A percentile compares a stretch with the other conserved stretches of the same genome.
These are phyloP conservation scores for Leptinotarsa rubiginosa DNA, from an alignment of 2,888 invertebrate genomes.

Conservation along the genomic window DNA sequence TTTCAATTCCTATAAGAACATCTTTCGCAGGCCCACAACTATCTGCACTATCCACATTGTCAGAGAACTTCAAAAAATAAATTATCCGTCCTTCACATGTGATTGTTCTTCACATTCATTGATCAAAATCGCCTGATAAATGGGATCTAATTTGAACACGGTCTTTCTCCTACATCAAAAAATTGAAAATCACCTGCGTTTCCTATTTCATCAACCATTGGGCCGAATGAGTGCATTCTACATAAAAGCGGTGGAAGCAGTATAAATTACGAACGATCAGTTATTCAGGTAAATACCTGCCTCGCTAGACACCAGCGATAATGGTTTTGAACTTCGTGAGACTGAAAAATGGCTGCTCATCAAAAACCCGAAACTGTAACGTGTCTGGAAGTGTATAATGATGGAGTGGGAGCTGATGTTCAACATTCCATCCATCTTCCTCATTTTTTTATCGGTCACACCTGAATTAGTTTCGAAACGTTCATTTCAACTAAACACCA, in stretches of 20 bases:
- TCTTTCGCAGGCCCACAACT: too few relatives aligned
- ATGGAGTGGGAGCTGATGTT: not conserved
- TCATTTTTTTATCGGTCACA: not conserved
- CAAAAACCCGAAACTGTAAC: not conserved
- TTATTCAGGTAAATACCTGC: constrained; percentile 7
- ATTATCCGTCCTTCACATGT: too few relatives aligned
- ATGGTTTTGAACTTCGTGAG: constrained; percentile 1
- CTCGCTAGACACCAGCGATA: constrained; percentile 8
- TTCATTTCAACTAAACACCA: not conserved
- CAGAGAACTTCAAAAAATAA: too few relatives aligned
- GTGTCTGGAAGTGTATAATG: not conserved
- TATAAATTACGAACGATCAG: constrained; percentile 11
- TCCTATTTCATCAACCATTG: not conserved
- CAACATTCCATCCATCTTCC: not conserved
- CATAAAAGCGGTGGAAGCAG: not conserved
- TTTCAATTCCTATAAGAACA: too few relatives aligned
- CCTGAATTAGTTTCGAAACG: not conserved
- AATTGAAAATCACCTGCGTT: constrained; percentile 9
- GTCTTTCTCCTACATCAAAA: not conserved
- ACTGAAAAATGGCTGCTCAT: constrained; percentile 15
- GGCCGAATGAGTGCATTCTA: not conserved
- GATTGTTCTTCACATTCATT: not conserved
- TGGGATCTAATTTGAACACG: not conserved
- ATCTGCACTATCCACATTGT: too few relatives aligned
- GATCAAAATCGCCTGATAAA: not conserved